Conservation (phyloP, 2,113 vertebrate genomes). For the Gallinago paraguaiae region DNA sequence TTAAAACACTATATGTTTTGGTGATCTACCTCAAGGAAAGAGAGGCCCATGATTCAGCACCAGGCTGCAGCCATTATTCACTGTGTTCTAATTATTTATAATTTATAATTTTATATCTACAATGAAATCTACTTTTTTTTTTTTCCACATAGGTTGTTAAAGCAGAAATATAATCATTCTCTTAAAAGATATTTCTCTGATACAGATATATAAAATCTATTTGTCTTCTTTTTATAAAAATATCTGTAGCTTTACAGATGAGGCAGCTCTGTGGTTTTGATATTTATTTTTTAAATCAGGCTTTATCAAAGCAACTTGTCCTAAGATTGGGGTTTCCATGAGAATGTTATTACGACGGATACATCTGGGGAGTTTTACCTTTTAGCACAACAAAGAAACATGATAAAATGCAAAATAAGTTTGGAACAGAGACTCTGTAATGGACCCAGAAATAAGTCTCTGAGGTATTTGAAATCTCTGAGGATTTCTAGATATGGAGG, state of each 20-base stretch:
- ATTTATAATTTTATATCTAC: background rate
- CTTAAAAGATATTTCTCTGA: background rate
- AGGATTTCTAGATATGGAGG: background rate
- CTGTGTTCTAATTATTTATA: background rate
- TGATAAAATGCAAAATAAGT: background rate
- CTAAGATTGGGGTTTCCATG: background rate
- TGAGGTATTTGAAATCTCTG: background rate
- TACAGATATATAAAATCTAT: background rate
- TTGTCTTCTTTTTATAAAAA: background rate
- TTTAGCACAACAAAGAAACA: background rate
- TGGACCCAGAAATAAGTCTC: background rate
- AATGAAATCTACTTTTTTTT: background rate
- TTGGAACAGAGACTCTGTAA: background rate
- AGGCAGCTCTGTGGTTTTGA: background rate
- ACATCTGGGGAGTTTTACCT: background rate
- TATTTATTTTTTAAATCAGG: background rate
- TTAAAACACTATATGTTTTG: conserved; percentile 12
- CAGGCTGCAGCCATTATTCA: background rate
- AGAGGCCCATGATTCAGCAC: background rate
- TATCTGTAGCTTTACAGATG: background rate
- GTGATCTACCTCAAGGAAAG: background rate
- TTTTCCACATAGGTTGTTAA: background rate
- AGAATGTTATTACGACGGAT: background rate
- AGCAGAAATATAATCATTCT: background rate
- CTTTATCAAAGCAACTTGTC: background rate